phyloP scores from a whole-genome alignment of 2,797 vertebrate genomes.

The Sylvia borin region DNA sequence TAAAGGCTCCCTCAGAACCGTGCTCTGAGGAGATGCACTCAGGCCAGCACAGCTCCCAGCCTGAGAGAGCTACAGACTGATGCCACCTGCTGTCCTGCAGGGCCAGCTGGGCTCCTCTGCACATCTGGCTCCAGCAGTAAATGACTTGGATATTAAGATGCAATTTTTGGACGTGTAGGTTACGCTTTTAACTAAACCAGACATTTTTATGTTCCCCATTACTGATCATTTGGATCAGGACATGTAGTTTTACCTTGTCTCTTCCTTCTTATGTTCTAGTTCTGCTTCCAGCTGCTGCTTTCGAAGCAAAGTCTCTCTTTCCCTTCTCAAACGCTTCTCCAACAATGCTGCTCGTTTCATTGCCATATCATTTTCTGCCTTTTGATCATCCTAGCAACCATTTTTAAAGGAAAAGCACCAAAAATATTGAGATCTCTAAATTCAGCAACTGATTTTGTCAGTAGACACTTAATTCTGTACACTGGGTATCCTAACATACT shows the following conservation, averaged over 20 bases:
- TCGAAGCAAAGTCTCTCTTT: conserved; percentile 90
- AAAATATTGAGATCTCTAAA: background rate
- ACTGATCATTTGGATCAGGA: background rate
- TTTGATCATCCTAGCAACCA: conserved; percentile 87
- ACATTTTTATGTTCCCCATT: background rate
- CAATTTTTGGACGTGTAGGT: background rate
- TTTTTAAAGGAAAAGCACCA: conserved; percentile 29
- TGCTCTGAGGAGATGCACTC: background rate
- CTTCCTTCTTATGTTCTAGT: conserved; percentile 93
- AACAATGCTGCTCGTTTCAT: conserved; percentile 91
- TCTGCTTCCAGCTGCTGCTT: conserved; percentile 93
- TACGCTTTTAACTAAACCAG: background rate
- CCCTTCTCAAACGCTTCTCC: conserved; percentile 93
- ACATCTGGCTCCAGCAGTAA: background rate
- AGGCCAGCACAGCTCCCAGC: background rate
- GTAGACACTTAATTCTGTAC: background rate
- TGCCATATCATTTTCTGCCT: conserved; percentile 94
- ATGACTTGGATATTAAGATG: background rate
- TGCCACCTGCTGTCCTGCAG: background rate
- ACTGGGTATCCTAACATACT: background rate
- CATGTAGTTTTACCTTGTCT: conserved; percentile 83
- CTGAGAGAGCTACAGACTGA: background rate
- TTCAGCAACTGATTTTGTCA: background rate
- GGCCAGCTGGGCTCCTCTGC: background rate
- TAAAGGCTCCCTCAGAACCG: background rate